Conservation (phyloP, 2,888 invertebrate genomes). For the Drosophila hamatofila region DNA sequence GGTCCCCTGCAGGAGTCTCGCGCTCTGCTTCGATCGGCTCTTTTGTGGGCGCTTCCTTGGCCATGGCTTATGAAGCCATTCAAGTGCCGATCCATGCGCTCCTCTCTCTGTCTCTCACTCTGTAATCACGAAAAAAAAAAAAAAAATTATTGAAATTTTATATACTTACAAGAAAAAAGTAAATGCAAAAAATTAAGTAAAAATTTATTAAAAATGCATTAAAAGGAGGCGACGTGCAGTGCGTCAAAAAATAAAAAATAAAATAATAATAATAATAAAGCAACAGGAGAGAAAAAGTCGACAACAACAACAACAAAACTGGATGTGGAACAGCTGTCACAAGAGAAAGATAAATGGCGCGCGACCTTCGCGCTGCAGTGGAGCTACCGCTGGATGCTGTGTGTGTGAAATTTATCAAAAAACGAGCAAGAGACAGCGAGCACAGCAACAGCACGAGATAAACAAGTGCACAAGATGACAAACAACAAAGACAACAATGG, state of each 20-base stretch:
- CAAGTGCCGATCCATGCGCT: slow-evolving; percentile 44
- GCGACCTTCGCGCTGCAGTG: slow-evolving; percentile 75
- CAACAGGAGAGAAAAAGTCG: slow-evolving; percentile 7
- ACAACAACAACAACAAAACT: slow-evolving; percentile 41
- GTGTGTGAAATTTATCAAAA: slow-evolving; percentile 63
- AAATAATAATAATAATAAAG: neutral
- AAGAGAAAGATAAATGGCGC: slow-evolving; percentile 72
- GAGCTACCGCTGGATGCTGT: slow-evolving; percentile 44
- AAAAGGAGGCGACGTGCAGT: slow-evolving; percentile 43
- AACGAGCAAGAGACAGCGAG: slow-evolving; percentile 31
- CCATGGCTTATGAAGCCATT: slow-evolving; percentile 78
- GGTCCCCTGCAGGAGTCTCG: slow-evolving; percentile 15
- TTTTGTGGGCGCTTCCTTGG: slow-evolving; percentile 51
- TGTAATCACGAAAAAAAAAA: slow-evolving; percentile 58
- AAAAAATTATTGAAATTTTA: slow-evolving; percentile 74
- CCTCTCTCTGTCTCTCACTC: neutral
- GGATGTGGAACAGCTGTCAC: slow-evolving; percentile 62
- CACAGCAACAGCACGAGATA: slow-evolving; percentile 42
- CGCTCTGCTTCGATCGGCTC: slow-evolving; percentile 4
- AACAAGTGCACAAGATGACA: slow-evolving; percentile 50
- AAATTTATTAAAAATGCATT: slow-evolving; percentile 78
- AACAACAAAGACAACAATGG: slow-evolving; percentile 29
- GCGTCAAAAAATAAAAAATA: slow-evolving; percentile 13
- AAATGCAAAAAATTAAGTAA: slow-evolving; percentile 58
- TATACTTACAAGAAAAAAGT: slow-evolving; percentile 57